Evolutionary conservation across 2,888 invertebrate genomes (phyloP), one percentile per base, ranked within the genome.

Genomic region (Drosophila falleni): DNA sequence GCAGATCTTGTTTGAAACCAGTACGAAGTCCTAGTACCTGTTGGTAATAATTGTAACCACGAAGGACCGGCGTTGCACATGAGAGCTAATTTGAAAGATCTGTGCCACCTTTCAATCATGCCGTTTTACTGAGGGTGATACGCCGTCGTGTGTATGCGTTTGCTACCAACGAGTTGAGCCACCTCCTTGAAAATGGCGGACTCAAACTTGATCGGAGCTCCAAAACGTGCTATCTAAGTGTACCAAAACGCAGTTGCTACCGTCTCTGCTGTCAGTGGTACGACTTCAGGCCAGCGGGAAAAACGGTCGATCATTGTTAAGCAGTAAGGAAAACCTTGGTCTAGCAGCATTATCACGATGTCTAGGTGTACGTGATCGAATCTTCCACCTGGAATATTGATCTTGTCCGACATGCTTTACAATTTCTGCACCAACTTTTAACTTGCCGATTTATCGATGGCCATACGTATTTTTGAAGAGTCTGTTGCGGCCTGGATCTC

Each of bases 361-460:
- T 64, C 58, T 10, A 64, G n/a, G 16, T 64, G 51, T 3, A 64
- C 42, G 23, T 64, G 58, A 0, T 58, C 58, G 11, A 65, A 58
- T 44, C 58, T 31, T 8, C 11, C 10, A 11, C 37, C 44, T n/a
- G 64, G 58, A 1, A 64, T 33, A 0, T n/a, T 9, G 11, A 56
- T 55, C 6, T 63, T 42, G 31, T 56, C 29, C 56, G 63, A 26
- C 63, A 63, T 11, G 47, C 23, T 2, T 44, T 2, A n/a, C 64
- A 56, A 8, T 44, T 26, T 9, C 35, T 33, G 2, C 15, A 19
- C 55, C 63, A 53, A 33, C 35, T 35, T 19, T 1, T 42, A 8
- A 10, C 11, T 1, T 42, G 9, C 39, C 3, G 41, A 15, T 37
- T 23, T 15, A 56, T 37, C 26, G 56, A n/a, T 13, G 56, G 23